phyloP scores from a whole-genome alignment of 2,888 invertebrate species.

The Fragum whitleyi region DNA sequence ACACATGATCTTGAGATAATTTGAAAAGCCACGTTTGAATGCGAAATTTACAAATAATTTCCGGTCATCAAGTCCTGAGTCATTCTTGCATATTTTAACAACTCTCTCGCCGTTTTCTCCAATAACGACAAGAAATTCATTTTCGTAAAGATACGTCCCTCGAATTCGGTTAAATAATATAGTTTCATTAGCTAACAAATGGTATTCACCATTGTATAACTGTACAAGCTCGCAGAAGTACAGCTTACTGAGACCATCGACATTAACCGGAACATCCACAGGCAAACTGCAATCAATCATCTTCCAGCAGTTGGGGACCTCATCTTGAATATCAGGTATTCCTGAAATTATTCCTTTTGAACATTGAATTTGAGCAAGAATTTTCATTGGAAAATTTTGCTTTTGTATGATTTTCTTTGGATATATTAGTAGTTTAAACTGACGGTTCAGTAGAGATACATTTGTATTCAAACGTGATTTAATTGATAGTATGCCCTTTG shows the following conservation, averaged over 20 bases:
- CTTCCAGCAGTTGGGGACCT: neutral
- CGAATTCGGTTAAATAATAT: conserved; percentile 1
- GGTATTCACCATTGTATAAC: neutral
- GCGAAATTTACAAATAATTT: no score
- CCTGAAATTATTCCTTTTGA: neutral
- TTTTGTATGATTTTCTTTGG: neutral
- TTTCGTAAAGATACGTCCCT: neutral
- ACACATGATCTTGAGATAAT: no score
- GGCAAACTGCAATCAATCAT: neutral
- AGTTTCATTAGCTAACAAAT: conserved; percentile 2
- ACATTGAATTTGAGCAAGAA: neutral
- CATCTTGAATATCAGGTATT: neutral
- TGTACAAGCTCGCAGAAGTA: neutral
- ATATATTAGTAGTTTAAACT: neutral
- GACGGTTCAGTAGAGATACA: neutral
- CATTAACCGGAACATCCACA: no score
- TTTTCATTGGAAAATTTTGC: neutral
- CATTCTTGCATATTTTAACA: conserved; percentile 3
- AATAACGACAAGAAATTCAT: neutral
- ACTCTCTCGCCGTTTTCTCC: neutral
- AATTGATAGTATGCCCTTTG: neutral
- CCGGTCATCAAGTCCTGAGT: conserved; percentile 4
- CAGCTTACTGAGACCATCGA: conserved; percentile 8
- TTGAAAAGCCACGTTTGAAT: no score
- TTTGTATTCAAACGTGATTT: neutral